phyloP scores from a whole-genome alignment of 2,888 invertebrate species.

The Cosmia trapezina region DNA sequence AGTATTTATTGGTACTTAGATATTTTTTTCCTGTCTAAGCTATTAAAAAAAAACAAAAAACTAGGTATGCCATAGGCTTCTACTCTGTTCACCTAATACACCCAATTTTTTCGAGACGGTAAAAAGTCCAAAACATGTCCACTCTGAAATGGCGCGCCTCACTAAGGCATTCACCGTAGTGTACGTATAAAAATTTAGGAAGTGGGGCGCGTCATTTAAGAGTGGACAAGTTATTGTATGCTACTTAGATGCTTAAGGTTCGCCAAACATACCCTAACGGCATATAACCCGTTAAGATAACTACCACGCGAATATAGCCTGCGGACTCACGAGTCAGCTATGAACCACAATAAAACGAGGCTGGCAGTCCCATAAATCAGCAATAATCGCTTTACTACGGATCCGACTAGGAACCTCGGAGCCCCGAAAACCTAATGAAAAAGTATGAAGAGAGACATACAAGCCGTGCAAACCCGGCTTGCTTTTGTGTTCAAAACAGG shows the following conservation, averaged over 20 bases:
- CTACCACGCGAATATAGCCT: slow-evolving; percentile 37
- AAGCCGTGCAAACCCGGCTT: slow-evolving; percentile 40
- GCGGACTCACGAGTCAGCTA: slow-evolving; percentile 42
- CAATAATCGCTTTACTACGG: slow-evolving; percentile 61
- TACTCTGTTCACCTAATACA: too few species aligned
- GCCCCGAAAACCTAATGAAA: slow-evolving; percentile 60
- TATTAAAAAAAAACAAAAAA: too few species aligned
- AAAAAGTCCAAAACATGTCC: too few species aligned
- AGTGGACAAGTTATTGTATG: background rate
- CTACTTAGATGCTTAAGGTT: background rate
- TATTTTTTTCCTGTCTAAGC: too few species aligned
- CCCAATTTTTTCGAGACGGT: too few species aligned
- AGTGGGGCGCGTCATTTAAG: too few species aligned
- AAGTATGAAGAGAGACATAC: slow-evolving; percentile 61
- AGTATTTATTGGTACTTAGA: too few species aligned
- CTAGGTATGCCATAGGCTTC: too few species aligned
- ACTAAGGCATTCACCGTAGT: too few species aligned
- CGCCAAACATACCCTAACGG: slow-evolving; percentile 1
- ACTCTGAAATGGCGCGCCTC: too few species aligned
- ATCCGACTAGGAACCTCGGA: slow-evolving; percentile 52
- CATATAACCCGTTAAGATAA: slow-evolving; percentile 35
- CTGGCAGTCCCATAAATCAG: slow-evolving; percentile 60
- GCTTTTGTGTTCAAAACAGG: slow-evolving; percentile 57
- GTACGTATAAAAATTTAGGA: too few species aligned
- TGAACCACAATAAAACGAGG: slow-evolving; percentile 59